phyloP scores from a whole-genome alignment of 2,113 vertebrate genomes.

The Peromyscus polionotus region DNA sequence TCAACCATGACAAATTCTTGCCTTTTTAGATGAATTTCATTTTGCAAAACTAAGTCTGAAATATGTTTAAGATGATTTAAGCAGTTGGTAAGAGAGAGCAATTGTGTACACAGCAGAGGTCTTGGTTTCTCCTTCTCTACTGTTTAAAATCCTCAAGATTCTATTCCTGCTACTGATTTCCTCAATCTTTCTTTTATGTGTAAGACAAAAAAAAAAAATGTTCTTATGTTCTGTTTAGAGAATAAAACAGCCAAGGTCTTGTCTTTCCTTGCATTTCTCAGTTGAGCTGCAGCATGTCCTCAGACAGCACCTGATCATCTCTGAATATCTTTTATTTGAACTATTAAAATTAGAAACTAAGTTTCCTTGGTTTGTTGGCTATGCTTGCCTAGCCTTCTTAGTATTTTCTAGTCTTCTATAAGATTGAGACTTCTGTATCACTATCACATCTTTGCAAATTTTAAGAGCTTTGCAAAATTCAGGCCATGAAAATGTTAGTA shows the following conservation, averaged over 20 bases:
- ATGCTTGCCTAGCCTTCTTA: not conserved
- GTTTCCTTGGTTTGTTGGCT: not conserved
- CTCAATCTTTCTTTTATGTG: conserved; percentile 21
- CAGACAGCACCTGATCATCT: conserved; percentile 1
- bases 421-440: conserved; percentile 36
- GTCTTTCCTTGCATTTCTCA: conserved; percentile 9
- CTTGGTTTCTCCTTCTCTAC: conserved; percentile 9
- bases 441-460: conserved; percentile 39
- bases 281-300: not conserved
- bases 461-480: conserved; percentile 51
- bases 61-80: conserved; percentile 20
- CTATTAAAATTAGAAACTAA: conserved; percentile 47
- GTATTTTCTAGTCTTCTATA: conserved; percentile 24
- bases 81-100: not conserved
- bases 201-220: not conserved
- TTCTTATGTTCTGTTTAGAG: conserved; percentile 42
- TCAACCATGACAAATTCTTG: conserved; percentile 14
- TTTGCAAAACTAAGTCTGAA: conserved; percentile 51
- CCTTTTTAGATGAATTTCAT: conserved; percentile 52
- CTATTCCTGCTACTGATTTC: conserved; percentile 19
- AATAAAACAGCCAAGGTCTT: not conserved
- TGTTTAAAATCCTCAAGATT: not conserved
- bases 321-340: conserved; percentile 50
- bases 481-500: conserved; percentile 34
- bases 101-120: conserved; percentile 11